Percentiles rank a stretch among this genome's conserved stretches.
Evolutionary conservation across 2,113 vertebrate genomes (phyloP).

Genomic region (Heterocephalus glaber): DNA sequence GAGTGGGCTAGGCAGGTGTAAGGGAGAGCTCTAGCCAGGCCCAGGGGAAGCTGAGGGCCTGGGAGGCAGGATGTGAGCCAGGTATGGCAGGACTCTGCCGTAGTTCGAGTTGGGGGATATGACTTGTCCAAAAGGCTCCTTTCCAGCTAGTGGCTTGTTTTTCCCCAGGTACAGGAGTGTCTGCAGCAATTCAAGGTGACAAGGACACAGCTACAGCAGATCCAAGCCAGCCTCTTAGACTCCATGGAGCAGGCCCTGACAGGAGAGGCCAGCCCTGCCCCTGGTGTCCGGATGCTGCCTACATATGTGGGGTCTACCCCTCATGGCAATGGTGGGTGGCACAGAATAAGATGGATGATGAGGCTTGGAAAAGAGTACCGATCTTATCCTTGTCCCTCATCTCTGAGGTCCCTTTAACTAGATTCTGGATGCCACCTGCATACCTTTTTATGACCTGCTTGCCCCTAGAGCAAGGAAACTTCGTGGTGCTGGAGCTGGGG

Average conservation of each 20-base stretch:
- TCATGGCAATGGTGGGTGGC: constrained; percentile 88
- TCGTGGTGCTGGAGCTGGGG: constrained; percentile 90
- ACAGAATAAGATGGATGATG: background rate
- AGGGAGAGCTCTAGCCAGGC: background rate
- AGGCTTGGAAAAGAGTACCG: background rate
- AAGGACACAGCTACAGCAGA: constrained; percentile 74
- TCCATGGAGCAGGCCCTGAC: constrained; percentile 86
- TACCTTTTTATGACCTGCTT: constrained; percentile 36
- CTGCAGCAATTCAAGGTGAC: constrained; percentile 85
- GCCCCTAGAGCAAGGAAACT: constrained; percentile 88
- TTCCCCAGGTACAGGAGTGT: constrained; percentile 82
- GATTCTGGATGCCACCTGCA: background rate
- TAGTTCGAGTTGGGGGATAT: background rate
- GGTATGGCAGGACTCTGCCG: background rate
- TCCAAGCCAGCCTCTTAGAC: constrained; percentile 84
- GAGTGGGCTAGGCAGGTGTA: background rate
- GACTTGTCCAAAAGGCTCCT: background rate
- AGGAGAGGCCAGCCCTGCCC: constrained; percentile 68
- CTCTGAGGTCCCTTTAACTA: background rate
- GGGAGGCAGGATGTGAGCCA: background rate
- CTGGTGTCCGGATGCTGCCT: constrained; percentile 90
- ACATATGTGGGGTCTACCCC: constrained; percentile 90
- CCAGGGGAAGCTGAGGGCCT: background rate
- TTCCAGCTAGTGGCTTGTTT: background rate
- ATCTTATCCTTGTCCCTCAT: background rate